Conservation (phyloP, 2,888 invertebrate species). For the Ormyrus pomaceus region DNA sequence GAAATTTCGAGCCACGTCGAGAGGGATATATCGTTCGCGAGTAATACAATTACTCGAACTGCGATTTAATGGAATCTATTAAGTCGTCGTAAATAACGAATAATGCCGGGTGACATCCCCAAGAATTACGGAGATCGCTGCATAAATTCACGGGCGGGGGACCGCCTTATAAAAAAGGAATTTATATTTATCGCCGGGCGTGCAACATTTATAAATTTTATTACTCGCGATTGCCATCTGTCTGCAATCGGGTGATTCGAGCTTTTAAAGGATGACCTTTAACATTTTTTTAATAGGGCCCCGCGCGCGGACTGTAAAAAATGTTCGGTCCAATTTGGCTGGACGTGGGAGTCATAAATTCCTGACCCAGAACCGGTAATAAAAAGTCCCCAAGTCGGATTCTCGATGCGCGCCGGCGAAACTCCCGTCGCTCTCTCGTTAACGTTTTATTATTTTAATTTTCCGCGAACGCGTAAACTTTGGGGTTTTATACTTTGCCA, state of each 20-base stretch:
- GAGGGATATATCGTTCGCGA: too few species aligned
- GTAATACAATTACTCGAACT: too few species aligned
- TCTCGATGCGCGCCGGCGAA: neutral
- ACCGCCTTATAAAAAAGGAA: neutral
- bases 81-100: too few species aligned
- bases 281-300: constrained; percentile 24
- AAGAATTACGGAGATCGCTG: too few species aligned
- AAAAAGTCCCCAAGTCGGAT: constrained; percentile 6
- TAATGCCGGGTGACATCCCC: too few species aligned
- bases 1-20: too few species aligned
- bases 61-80: too few species aligned
- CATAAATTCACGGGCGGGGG: too few species aligned
- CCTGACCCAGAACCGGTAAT: constrained; percentile 2
- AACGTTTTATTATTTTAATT: too few species aligned
- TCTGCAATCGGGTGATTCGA: constrained; percentile 5
- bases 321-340: constrained; percentile 16
- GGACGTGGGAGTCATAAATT: constrained; percentile 22
- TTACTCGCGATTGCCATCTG: neutral
- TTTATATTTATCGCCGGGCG: neutral
- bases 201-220: neutral
- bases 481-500: too few species aligned
- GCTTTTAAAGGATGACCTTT: neutral
- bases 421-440: neutral
- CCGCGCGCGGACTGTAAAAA: neutral
- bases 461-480: too few species aligned